phyloP scores from a whole-genome alignment of 1,140 invertebrate species.

The Diabrotica undecimpunctata region DNA sequence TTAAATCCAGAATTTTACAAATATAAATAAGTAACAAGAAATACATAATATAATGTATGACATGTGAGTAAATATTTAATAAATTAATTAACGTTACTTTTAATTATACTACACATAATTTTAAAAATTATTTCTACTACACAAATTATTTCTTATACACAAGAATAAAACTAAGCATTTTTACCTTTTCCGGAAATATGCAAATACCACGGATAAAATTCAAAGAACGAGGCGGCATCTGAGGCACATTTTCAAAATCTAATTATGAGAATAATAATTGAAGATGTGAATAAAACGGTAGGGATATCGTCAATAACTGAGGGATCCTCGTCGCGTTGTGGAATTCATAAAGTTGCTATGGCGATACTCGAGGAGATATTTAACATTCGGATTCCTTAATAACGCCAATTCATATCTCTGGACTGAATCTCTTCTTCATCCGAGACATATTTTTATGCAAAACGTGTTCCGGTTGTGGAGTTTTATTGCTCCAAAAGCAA shows the following conservation, averaged over 20 bases:
- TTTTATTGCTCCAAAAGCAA: slow-evolving; percentile 44
- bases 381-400: slow-evolving; percentile 43
- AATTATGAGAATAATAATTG: slow-evolving; percentile 1
- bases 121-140: too few relatives aligned
- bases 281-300: slow-evolving; percentile 9
- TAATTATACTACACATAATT: too few relatives aligned
- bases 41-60: too few relatives aligned
- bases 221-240: neutral
- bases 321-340: neutral
- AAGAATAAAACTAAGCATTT: too few relatives aligned
- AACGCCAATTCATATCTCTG: slow-evolving; percentile 44
- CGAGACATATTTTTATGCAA: slow-evolving; percentile 47
- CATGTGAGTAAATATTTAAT: too few relatives aligned
- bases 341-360: slow-evolving; percentile 16
- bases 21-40: too few relatives aligned
- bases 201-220: neutral
- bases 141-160: too few relatives aligned
- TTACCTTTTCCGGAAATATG: neutral
- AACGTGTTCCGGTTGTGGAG: slow-evolving; percentile 44
- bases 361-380: slow-evolving; percentile 26
- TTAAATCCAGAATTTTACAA: too few relatives aligned
- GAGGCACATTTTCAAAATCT: neutral
- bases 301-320: slow-evolving; percentile 26
- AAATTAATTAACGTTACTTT: too few relatives aligned
- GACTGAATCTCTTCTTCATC: slow-evolving; percentile 37